Base-by-base conservation (phyloP, 1,140 invertebrate species). In the Sipha flava region DNA sequence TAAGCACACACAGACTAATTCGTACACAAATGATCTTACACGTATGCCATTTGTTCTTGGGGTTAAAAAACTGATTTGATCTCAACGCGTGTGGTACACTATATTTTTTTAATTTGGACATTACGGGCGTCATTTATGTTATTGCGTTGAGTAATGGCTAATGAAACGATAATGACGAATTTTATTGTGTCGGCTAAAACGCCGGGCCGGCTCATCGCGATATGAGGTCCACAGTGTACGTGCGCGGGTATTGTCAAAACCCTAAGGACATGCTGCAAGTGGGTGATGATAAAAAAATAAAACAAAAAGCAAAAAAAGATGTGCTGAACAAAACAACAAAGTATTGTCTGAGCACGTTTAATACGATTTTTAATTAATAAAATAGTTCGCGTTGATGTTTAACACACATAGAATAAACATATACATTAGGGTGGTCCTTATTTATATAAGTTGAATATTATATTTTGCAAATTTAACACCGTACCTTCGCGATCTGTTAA, bases 41-140 rank as follows among this genome's bases (percentile, higher is more conserved):
- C 9, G 9, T 37, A 34, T 12, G 2, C 21, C 14, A 2, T 66
- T 40, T 66, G 34, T 3, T 23, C 34, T 52, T 59, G 73, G 73
- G 73, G 73, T 77, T 59, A 77, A 77, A 59, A 77, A 77, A 77
- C 49, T 37, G 52, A 77, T 75, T 75, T 37, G 31, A 77, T 77
- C 37, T 66, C 73, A 52, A 59, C 37, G 73, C 52, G 73, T 77
- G 73, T 77, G 73, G 73, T 57, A 57, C 23, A 9, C 14, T 66
- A 66, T 66, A 26, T 21, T 72, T 75, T 49, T 52, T 75, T 45
- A 75, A 45, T 34, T 59, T 54, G 72, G 49, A 54, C 26, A 54
- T 75, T 75, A 75, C 21, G n/a, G 47, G 54, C 31, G 47, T 75
- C 72, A 75, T 75, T n/a, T n/a, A n/a, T n/a, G n/a, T n/a, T n/a